Conservation (phyloP, 2,888 invertebrate species). For the Erebia palarica region DNA sequence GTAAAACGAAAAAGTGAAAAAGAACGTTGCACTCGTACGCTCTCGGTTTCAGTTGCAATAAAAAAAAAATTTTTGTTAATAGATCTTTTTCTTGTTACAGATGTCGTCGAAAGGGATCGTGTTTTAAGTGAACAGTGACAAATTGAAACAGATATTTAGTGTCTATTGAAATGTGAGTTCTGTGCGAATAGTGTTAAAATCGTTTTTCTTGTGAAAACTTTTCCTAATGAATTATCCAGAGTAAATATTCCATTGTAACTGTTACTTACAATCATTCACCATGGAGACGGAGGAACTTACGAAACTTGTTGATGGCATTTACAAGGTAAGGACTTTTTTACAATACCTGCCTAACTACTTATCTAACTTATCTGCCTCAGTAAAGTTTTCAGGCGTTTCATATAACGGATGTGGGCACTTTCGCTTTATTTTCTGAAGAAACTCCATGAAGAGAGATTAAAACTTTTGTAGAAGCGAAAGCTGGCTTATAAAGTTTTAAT, state of each 20-base stretch:
- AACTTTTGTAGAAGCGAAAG: constrained; percentile 29
- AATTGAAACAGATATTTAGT: constrained; percentile 51
- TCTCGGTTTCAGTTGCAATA: constrained; percentile 13
- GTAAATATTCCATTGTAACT: constrained; percentile 58
- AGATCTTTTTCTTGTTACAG: constrained; percentile 73
- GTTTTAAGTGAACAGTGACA: constrained; percentile 64
- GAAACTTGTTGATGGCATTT: constrained; percentile 94
- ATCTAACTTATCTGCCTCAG: no score
- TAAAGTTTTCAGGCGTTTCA: constrained; percentile 2
- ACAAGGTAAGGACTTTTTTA: constrained; percentile 85
- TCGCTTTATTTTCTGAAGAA: constrained; percentile 22
- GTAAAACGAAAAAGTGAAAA: background rate
- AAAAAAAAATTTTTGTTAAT: constrained; percentile 36
- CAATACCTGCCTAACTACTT: background rate
- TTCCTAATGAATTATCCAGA: constrained; percentile 73
- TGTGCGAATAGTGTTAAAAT: constrained; percentile 71
- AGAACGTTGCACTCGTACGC: constrained; percentile 3
- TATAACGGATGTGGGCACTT: constrained; percentile 18
- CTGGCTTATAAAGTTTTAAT: constrained; percentile 22
- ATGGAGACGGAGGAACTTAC: constrained; percentile 95
- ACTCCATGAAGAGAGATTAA: constrained; percentile 26
- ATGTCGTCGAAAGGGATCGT: constrained; percentile 63
- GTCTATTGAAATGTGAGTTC: constrained; percentile 76
- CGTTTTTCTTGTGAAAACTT: constrained; percentile 60
- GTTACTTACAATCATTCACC: constrained; percentile 65